Base-by-base conservation (phyloP, 2,888 invertebrate genomes). In the Prenolepis imparis region DNA sequence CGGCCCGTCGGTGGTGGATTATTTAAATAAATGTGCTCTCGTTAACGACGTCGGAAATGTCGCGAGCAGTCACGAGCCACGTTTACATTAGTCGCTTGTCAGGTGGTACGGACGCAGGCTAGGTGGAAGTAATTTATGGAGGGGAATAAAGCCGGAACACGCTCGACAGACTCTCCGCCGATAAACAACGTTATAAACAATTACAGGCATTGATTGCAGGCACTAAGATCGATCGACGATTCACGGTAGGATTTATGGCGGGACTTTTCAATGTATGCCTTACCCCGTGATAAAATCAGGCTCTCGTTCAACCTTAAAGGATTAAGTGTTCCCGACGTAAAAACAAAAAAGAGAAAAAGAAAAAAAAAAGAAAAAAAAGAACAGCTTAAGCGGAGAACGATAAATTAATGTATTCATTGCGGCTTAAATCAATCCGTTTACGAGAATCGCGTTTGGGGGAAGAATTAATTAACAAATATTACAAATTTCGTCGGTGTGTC, bases 161-260 rank as follows among this genome's bases (percentile, higher is more conserved):
- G 72, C 61, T 52, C 84, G 77, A 75, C 83, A 57, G 78, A 85
- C 66, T 82, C 63, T 82, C 15, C 61, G 11, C 84, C 52, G 82
- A 89, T 89, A 84, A 89, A 89, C 84, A 89, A 85, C 88, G 86
- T 89, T 89, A 88, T 88, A 89, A 89, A 89, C 89, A 89, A 88
- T 89, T n/a, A n/a, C 84, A 48, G 77, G 72, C 55, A 77, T 83
- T 83, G 88, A 83, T 89, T 89, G 82, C 86, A 72, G 55, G 64
- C 52, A 21, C 59, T 63, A 81, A 68, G 75, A 81, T 86, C 68
- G 73, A 72, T 80, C 12, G 55, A 11, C 67, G 77, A 68, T 77
- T 68, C 28, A 1, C 55, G 28, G 8, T 52, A n/a, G 15, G 28
- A 77, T 77, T 77, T 77, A 77, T 57, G 21, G 55, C 24, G 8